Evolutionary conservation across 2,113 vertebrate species (phyloP).

Genomic region (mouse (Mus musculus)): GRCm39 chr2:96756001-96756500

Average conservation of each 20-base stretch:
- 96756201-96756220: neutral
- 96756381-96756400: neutral
- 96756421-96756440: too few species aligned
- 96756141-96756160: neutral
- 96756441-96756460: neutral
- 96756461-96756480: too few species aligned
- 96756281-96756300: neutral
- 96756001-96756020: neutral
- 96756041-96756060: neutral
- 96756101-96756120: neutral
- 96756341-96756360: neutral
- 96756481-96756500: neutral
- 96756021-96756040: neutral
- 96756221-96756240: neutral
- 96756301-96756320: neutral
- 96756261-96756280: neutral
- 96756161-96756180: neutral
- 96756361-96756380: neutral
- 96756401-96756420: neutral
- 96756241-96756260: neutral
- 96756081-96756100: neutral
- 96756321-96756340: neutral
- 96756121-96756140: neutral
- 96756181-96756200: neutral
- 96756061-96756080: neutral